Conservation (phyloP, 2,888 invertebrate species). For the Amphipoea lucens region DNA sequence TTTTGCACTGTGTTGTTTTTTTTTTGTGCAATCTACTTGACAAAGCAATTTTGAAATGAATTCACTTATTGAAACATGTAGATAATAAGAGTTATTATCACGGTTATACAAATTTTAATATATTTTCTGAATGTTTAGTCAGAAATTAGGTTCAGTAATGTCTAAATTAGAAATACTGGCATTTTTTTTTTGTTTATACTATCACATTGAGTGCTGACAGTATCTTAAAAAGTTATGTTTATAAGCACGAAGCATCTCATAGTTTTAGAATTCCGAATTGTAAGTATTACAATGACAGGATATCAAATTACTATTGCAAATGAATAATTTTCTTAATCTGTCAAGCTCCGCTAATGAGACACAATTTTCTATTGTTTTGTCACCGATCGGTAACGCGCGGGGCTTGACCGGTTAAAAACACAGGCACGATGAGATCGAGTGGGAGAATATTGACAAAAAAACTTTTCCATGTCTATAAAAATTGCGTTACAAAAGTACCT, state of each 20-base stretch:
- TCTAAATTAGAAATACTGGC: slow-evolving; percentile 21
- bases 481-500: neutral
- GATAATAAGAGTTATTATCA: slow-evolving; percentile 46
- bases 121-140: slow-evolving; percentile 42
- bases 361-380: too few species aligned
- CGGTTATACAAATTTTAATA: slow-evolving; percentile 50
- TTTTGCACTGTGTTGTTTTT: slow-evolving; percentile 43
- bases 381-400: too few species aligned
- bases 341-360: too few species aligned
- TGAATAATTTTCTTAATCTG: neutral
- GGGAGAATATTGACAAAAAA: slow-evolving; percentile 24
- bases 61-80: slow-evolving; percentile 40
- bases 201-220: neutral
- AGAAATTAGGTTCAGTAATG: slow-evolving; percentile 21
- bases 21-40: slow-evolving; percentile 43
- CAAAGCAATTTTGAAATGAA: slow-evolving; percentile 32
- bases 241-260: slow-evolving; percentile 11
- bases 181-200: neutral
- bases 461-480: neutral
- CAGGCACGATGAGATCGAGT: neutral
- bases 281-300: slow-evolving; percentile 12
- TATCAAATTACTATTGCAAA: neutral
- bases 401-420: neutral
- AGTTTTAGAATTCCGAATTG: slow-evolving; percentile 5
- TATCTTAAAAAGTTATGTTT: slow-evolving; percentile 2